Conservation (phyloP, 2,888 invertebrate genomes). For the Parnassius glacialis region DNA sequence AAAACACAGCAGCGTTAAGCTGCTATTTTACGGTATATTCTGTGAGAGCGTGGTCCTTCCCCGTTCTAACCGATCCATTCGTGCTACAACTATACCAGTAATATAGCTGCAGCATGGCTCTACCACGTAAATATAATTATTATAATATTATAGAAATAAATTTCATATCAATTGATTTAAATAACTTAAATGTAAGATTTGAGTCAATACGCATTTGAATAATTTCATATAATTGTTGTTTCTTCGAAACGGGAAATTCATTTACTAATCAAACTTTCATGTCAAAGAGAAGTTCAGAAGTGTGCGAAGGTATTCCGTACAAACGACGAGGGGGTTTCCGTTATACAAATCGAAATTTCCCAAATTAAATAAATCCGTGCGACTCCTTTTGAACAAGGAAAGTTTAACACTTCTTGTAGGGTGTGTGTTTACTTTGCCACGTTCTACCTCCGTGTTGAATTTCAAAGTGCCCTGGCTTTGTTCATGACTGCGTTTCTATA, state of each 20-base stretch:
- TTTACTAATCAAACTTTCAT: slow-evolving; percentile 21
- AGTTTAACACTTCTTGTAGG: slow-evolving; percentile 6
- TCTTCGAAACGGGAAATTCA: slow-evolving; percentile 13
- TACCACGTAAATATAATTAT: too few species aligned
- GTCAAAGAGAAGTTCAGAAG: slow-evolving; percentile 4
- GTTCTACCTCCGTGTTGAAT: neutral
- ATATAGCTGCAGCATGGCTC: too few species aligned
- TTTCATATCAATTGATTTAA: too few species aligned
- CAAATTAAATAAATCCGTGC: slow-evolving; percentile 19
- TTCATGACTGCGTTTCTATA: neutral
- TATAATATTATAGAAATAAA: too few species aligned
- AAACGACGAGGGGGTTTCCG: neutral
- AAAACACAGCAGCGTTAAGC: too few species aligned
- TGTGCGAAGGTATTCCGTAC: neutral
- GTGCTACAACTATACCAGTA: too few species aligned
- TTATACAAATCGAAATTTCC: slow-evolving; percentile 22
- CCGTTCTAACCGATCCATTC: too few species aligned
- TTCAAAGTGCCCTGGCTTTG: neutral
- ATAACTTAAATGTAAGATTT: too few species aligned
- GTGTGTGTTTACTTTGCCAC: slow-evolving; percentile 1
- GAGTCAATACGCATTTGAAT: neutral
- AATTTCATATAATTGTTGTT: slow-evolving; percentile 8
- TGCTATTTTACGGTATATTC: too few species aligned
- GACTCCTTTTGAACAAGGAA: slow-evolving; percentile 19
- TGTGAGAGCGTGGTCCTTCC: too few species aligned